Evolutionary conservation across 2,113 vertebrate species (phyloP).

Genomic region (human (Homo sapiens)): GRCh38 chr4:112379001-112379500

Average conservation of each 20-base stretch:
- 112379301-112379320: slow-evolving; percentile 79
- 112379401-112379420: background rate
- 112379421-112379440: background rate
- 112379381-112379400: background rate
- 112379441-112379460: slow-evolving; percentile 42
- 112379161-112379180: slow-evolving; percentile 76
- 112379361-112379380: slow-evolving; percentile 45
- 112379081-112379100: slow-evolving; percentile 49
- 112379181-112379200: slow-evolving; percentile 72
- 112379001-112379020: slow-evolving; percentile 48
- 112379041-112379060: background rate
- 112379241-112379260: slow-evolving; percentile 79
- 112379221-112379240: slow-evolving; percentile 71
- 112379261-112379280: slow-evolving; percentile 85
- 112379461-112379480: slow-evolving; percentile 35
- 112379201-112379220: slow-evolving; percentile 72
- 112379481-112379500: background rate
- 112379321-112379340: slow-evolving; percentile 82
- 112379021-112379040: slow-evolving; percentile 63
- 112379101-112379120: slow-evolving; percentile 63
- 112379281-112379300: slow-evolving; percentile 81
- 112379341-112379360: slow-evolving; percentile 74
- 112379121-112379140: slow-evolving; percentile 66
- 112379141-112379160: slow-evolving; percentile 78
- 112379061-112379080: background rate